Evolutionary conservation across 2,888 invertebrate species (phyloP).

Genomic region (Spisula subtruncata): DNA sequence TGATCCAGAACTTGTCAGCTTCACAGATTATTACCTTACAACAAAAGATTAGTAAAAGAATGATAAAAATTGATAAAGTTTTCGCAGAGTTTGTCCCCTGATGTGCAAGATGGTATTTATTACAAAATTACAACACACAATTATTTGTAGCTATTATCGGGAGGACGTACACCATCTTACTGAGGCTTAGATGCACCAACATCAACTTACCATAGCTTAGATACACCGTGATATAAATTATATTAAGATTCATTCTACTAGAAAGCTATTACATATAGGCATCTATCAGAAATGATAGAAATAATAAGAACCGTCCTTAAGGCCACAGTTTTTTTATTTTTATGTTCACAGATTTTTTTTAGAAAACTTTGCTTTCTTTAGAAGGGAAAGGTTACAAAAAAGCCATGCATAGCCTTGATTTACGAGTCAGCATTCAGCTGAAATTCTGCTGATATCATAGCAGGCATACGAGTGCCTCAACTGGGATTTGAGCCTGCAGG

Average conservation of each 20-base stretch:
- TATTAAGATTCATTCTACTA: not conserved
- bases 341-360: too few species aligned
- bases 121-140: conserved; percentile 1
- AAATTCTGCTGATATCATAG: too few species aligned
- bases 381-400: too few species aligned
- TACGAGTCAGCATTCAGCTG: too few species aligned
- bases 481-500: too few species aligned
- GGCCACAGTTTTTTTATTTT: too few species aligned
- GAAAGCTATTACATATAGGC: not conserved
- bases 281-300: conserved; percentile 18
- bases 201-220: not conserved
- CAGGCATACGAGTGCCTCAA: too few species aligned
- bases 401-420: too few species aligned
- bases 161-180: not conserved
- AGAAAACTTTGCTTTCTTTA: too few species aligned
- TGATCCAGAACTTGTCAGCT: not conserved
- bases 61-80: conserved; percentile 5
- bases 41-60: not conserved
- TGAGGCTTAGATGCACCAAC: not conserved
- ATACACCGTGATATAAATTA: not conserved
- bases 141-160: not conserved
- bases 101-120: conserved; percentile 1
- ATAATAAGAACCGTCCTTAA: conserved; percentile 6
- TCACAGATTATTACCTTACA: not conserved
- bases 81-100: conserved; percentile 1